A percentile compares a stretch with the other conserved stretches of the same genome.
Evolutionary conservation across 2,797 vertebrate species (phyloP).

Genomic region (Sphenodon punctatus): DNA sequence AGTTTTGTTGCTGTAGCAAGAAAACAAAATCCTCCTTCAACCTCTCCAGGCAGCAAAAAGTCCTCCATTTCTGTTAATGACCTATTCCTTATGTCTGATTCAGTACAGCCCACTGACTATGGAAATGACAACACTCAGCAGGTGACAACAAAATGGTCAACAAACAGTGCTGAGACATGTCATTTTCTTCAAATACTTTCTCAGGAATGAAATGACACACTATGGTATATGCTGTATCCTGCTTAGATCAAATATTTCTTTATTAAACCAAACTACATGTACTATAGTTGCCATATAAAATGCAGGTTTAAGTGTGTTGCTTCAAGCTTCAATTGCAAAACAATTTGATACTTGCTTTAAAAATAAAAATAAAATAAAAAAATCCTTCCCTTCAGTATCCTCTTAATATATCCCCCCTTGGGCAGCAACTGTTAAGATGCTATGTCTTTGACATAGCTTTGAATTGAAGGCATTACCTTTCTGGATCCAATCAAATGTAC

Average conservation of each 20-base stretch:
- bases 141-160: conserved; percentile 79
- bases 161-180: conserved; percentile 75
- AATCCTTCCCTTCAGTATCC: background rate
- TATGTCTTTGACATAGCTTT: conserved; percentile 19
- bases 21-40: conserved; percentile 43
- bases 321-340: conserved; percentile 62
- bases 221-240: conserved; percentile 63
- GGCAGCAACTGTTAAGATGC: background rate
- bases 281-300: conserved; percentile 56
- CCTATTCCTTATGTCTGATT: conserved; percentile 75
- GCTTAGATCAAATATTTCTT: conserved; percentile 75
- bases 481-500: background rate
- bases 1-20: conserved; percentile 51
- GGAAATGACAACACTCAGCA: conserved; percentile 81
- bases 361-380: too few relatives aligned
- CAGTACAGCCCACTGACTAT: conserved; percentile 78
- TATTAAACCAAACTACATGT: conserved; percentile 72
- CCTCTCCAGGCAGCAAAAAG: conserved; percentile 67
- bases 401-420: conserved; percentile 35
- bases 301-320: conserved; percentile 51
- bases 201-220: conserved; percentile 75
- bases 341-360: conserved; percentile 56
- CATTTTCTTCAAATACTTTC: conserved; percentile 78
- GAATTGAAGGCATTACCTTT: conserved; percentile 41
- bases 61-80: conserved; percentile 80